A percentile compares a stretch with the other conserved stretches of the same genome.
phyloP scores from a whole-genome alignment of 2,113 vertebrate species.

The Oenanthe melanoleuca region DNA sequence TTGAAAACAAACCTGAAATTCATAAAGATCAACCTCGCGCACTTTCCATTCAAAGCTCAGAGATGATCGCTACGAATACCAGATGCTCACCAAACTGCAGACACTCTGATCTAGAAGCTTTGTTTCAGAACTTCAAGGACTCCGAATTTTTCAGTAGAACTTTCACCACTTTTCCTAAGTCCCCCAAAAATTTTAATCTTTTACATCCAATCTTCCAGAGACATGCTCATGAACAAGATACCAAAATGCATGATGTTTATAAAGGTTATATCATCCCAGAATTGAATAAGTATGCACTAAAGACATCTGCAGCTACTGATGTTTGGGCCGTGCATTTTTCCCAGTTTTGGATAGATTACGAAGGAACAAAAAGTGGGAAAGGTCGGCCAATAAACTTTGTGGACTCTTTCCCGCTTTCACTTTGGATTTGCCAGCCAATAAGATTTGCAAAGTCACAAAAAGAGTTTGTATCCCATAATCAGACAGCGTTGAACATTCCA shows the following conservation, averaged over 20 bases:
- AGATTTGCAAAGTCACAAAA: conserved; percentile 84
- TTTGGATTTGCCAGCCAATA: conserved; percentile 92
- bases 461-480: conserved; percentile 55
- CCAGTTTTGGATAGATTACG: conserved; percentile 98
- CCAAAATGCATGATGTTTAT: conserved; percentile 92
- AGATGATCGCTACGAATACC: conserved; percentile 96
- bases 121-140: conserved; percentile 92
- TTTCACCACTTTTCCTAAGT: conserved; percentile 81
- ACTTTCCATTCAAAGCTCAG: conserved; percentile 93
- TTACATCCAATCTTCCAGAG: conserved; percentile 92
- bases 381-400: conserved; percentile 91
- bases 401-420: conserved; percentile 92
- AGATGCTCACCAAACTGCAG: conserved; percentile 89
- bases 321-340: conserved; percentile 94
- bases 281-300: conserved; percentile 83
- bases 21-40: conserved; percentile 88
- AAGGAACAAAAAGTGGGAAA: conserved; percentile 86
- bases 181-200: conserved; percentile 80
- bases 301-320: conserved; percentile 87
- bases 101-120: conserved; percentile 89
- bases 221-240: conserved; percentile 95
- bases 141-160: conserved; percentile 87
- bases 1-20: conserved; percentile 81
- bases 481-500: conserved; percentile 67
- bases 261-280: conserved; percentile 84